Base-by-base conservation (phyloP, 2,113 vertebrate genomes). In the Panthera uncia region DNA sequence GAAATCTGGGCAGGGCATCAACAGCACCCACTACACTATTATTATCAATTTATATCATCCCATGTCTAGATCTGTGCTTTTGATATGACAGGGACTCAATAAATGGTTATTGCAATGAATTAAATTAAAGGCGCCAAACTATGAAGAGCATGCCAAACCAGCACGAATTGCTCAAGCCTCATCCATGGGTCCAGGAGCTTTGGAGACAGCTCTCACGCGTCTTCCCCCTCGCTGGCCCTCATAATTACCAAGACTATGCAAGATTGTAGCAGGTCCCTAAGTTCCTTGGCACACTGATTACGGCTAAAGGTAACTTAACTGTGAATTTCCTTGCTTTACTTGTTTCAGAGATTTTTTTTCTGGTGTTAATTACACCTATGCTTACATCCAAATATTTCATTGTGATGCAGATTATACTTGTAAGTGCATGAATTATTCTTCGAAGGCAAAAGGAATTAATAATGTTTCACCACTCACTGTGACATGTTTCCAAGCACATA, bases 361-460 rank as follows among this genome's bases (percentile, higher is more conserved):
- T 36, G 27, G 96, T 3, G 10, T 98, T 98, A 98, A 98, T 98
- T 97, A 98, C 94, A 98, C 96, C 97, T 97, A 97, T 95, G 7
- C 96, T 92, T 97, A 96, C 95, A 97, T 97, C 95, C 97, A 98
- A 97, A 97, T 98, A 98, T 98, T 98, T 97, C 97, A 98, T 97
- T 98, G 97, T 98, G 97, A 98, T 98, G 98, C 97, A 98, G 97
- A 98, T 98, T 97, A 97, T 74, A 76, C 93, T 98, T 97, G 92
- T 96, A 97, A 96, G 95, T 97, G 97, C 97, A 97, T 98, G 98
- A 98, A 97, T 98, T 98, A 97, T 95, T 98, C 98, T 98, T 97
- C 9, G 61, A 98, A 97, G 96, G 96, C 89, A 96, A 96, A 97
- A 96, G 33, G 94, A 98, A 97, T 97, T 97, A 97, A 96, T 96